Percentiles rank a stretch among this genome's conserved stretches.
Conservation (phyloP, 1,140 invertebrate species). For the Diorhabda elongata region DNA sequence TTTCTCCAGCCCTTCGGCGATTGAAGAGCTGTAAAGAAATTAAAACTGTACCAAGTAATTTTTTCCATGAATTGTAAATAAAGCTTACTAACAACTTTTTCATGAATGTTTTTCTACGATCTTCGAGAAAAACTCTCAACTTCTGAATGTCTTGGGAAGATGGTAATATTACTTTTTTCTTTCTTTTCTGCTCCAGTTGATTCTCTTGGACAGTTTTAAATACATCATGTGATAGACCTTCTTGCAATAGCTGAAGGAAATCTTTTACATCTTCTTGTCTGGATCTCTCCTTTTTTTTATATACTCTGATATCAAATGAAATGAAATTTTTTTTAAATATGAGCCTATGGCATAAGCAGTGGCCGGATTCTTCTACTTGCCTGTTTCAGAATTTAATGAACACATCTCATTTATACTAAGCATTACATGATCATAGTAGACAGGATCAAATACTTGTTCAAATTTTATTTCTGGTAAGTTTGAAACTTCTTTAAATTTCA, state of each 20-base stretch:
- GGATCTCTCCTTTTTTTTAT: constrained; percentile 7
- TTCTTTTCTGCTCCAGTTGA: constrained; percentile 6
- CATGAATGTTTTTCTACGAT: not conserved
- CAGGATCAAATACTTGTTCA: no score
- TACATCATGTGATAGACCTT: constrained; percentile 7
- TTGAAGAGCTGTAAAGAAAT: constrained; percentile 6
- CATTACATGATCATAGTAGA: no score
- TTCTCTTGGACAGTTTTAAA: constrained; percentile 15
- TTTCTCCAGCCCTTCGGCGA: constrained; percentile 10
- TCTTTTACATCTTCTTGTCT: not conserved
- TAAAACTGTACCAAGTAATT: not conserved
- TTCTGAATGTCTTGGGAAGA: constrained; percentile 1
- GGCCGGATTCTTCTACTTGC: constrained; percentile 2
- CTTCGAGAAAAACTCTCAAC: not conserved
- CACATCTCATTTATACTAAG: no score
- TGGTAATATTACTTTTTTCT: constrained; percentile 9
- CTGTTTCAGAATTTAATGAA: not conserved
- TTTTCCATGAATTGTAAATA: constrained; percentile 4
- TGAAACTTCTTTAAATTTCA: no score
- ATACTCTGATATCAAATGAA: not conserved
- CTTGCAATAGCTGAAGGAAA: constrained; percentile 6
- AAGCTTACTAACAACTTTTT: not conserved
- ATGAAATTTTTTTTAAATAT: constrained; percentile 3
- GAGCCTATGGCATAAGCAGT: not conserved
- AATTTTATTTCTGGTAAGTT: no score